phyloP scores from a whole-genome alignment of 2,888 invertebrate species.

The Bedellia somnulentella region DNA sequence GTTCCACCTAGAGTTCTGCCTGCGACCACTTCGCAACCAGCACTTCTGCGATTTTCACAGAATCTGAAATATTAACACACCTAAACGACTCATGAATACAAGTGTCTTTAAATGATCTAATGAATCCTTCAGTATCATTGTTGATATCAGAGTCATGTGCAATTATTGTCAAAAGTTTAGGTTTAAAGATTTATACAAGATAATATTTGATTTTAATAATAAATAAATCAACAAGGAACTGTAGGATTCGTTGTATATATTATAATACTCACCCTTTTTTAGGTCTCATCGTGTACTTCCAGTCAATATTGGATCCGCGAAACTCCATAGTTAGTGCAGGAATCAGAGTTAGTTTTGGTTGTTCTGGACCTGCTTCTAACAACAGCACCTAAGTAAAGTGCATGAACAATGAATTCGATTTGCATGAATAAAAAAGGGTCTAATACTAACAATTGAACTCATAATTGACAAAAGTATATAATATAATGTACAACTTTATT shows the following conservation, averaged over 20 bases:
- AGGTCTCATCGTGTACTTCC: conserved; percentile 45
- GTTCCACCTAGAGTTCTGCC: conserved; percentile 45
- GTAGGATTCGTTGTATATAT: background rate
- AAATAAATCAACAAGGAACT: too few species aligned
- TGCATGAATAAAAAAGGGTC: too few species aligned
- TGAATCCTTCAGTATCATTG: conserved; percentile 8
- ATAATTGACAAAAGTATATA: too few species aligned
- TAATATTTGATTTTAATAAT: too few species aligned
- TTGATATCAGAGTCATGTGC: too few species aligned
- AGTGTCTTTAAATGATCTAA: background rate
- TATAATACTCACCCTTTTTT: conserved; percentile 32
- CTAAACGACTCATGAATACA: conserved; percentile 20
- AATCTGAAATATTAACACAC: conserved; percentile 26
- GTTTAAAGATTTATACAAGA: too few species aligned
- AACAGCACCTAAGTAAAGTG: conserved; percentile 36
- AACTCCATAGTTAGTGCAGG: conserved; percentile 47
- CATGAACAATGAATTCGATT: too few species aligned
- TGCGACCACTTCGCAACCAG: conserved; percentile 43
- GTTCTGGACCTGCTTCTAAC: conserved; percentile 41
- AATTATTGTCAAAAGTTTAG: too few species aligned
- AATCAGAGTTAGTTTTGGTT: conserved; percentile 43
- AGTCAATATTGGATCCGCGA: conserved; percentile 36
- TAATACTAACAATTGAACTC: too few species aligned
- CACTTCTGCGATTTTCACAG: conserved; percentile 30
- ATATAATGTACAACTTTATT: too few species aligned